Percentiles rank a stretch among this genome's conserved stretches.
phyloP scores from a whole-genome alignment of 2,113 vertebrate genomes.

The Pipra filicauda region DNA sequence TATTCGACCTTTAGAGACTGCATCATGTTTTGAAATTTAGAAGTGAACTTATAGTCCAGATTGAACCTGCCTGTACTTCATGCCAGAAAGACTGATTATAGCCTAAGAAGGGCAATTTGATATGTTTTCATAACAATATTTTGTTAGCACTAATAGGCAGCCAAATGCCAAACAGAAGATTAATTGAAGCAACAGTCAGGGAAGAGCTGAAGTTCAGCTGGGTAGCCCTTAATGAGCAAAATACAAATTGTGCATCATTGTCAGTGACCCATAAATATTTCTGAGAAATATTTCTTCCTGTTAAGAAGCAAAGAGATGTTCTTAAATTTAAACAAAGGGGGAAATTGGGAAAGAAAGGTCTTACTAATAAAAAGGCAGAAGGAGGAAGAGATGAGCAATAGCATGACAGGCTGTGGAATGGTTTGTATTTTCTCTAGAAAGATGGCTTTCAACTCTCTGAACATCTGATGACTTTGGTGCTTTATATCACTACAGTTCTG shows the following conservation, averaged over 20 bases:
- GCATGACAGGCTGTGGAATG: background rate
- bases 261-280: background rate
- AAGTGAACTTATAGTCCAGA: background rate
- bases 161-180: slow-evolving; percentile 26
- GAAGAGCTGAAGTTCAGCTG: background rate
- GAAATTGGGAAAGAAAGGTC: background rate
- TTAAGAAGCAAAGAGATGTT: background rate
- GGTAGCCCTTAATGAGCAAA: slow-evolving; percentile 12
- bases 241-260: background rate
- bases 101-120: background rate
- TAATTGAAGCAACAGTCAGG: background rate
- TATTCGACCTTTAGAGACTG: background rate
- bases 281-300: background rate
- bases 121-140: slow-evolving; percentile 3
- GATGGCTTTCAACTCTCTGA: background rate
- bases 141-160: background rate
- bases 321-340: background rate
- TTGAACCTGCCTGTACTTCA: background rate
- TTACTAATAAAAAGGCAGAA: background rate
- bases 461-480: background rate
- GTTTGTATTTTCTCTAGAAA: background rate
- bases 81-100: background rate
- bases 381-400: background rate
- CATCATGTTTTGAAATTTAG: background rate
- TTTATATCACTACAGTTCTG: background rate